phyloP scores from a whole-genome alignment of 64 coral and sea anemone species.

The Porites lutea region DNA sequence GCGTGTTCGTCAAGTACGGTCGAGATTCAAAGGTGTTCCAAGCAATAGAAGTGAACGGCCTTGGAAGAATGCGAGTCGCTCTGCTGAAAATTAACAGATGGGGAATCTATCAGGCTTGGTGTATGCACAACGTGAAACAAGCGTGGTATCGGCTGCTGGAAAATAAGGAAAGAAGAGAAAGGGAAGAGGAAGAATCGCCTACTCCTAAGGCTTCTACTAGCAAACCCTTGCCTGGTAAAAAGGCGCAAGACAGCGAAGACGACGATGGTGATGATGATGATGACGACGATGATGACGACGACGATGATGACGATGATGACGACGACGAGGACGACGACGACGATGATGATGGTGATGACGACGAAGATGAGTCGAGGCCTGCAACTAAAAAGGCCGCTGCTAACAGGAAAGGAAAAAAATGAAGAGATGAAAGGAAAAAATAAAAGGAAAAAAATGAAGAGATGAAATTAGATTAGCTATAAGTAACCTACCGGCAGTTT shows the following conservation, averaged over 20 bases:
- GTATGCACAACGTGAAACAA: constrained; percentile 82
- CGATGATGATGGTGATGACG: constrained; percentile 68
- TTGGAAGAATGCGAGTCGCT: constrained; percentile 79
- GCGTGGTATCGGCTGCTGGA: constrained; percentile 86
- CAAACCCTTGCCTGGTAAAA: constrained; percentile 38
- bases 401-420: constrained; percentile 43
- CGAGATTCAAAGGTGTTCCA: constrained; percentile 41
- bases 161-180: constrained; percentile 63
- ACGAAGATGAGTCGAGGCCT: constrained; percentile 75
- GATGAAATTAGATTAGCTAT: no score
- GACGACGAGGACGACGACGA: constrained; percentile 72
- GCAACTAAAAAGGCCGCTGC: constrained; percentile 52
- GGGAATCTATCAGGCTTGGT: constrained; percentile 89
- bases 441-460: constrained; percentile 37
- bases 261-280: constrained; percentile 83
- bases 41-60: constrained; percentile 54
- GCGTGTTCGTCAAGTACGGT: constrained; percentile 92
- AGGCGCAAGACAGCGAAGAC: constrained; percentile 58
- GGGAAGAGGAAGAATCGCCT: constrained; percentile 59
- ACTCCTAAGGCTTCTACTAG: constrained; percentile 3
- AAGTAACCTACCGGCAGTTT: no score
- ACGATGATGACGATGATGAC: constrained; percentile 80
- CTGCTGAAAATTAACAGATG: constrained; percentile 88
- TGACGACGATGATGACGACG: constrained; percentile 71
- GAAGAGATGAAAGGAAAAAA: background rate